phyloP scores from a whole-genome alignment of 35 echinoderm and acorn worm genomes.

The Antedon bifida region DNA sequence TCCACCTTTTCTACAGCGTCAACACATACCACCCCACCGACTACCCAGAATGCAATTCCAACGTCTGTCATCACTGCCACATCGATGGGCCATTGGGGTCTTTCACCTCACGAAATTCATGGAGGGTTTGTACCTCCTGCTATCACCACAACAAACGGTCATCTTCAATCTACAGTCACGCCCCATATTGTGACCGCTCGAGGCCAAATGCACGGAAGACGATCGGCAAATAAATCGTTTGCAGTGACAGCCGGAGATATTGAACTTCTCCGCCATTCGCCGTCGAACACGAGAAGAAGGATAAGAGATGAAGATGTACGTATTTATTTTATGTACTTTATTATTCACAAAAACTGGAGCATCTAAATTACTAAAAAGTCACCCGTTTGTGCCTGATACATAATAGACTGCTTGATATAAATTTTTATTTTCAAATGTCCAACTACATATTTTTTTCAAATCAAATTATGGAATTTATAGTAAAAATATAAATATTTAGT shows the following conservation, averaged over 20 bases:
- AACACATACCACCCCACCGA: constrained; percentile 36
- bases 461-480: no score
- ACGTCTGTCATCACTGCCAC: constrained; percentile 78
- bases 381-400: not conserved
- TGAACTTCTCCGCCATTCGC: constrained; percentile 55
- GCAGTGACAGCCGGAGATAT: constrained; percentile 25
- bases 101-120: constrained; percentile 59
- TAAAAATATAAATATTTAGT: not conserved
- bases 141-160: constrained; percentile 24
- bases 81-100: constrained; percentile 41
- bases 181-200: constrained; percentile 5
- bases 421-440: not conserved
- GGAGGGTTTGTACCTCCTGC: constrained; percentile 73
- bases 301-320: constrained; percentile 87
- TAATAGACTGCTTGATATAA: not conserved
- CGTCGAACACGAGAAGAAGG: constrained; percentile 44
- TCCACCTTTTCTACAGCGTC: constrained; percentile 39
- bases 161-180: constrained; percentile 9
- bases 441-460: not conserved
- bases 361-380: not conserved
- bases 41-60: constrained; percentile 58
- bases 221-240: constrained; percentile 25
- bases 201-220: constrained; percentile 24
- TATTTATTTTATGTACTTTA: not conserved
- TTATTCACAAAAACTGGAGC: not conserved